These are phyloP conservation scores for Anoplopoma fimbria DNA, from an alignment of 2,113 vertebrate genomes.

Conservation along the genomic window DNA sequence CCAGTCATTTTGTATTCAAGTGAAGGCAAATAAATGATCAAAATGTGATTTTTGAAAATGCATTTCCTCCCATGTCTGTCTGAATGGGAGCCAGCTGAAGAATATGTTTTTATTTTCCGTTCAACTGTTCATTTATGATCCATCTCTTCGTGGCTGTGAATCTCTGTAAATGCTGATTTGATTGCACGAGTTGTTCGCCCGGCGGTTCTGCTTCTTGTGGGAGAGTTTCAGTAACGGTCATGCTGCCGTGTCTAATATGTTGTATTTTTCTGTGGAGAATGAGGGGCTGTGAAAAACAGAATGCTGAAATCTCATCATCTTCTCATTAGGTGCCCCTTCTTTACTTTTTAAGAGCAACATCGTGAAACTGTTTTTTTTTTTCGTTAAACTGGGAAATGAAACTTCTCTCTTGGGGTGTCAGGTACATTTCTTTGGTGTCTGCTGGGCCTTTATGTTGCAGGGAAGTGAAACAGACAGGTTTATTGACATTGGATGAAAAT, in stretches of 20 bases:
- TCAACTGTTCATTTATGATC: constrained; percentile 17
- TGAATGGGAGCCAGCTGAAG: constrained; percentile 4
- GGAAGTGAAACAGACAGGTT: constrained; percentile 14
- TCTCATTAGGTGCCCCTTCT: constrained; percentile 21
- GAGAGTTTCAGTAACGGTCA: constrained; percentile 31
- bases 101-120: constrained; percentile 26
- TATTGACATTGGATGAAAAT: neutral
- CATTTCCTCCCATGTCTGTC: neutral
- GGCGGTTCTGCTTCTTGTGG: constrained; percentile 24
- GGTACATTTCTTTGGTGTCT: neutral
- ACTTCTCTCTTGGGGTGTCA: neutral
- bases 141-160: constrained; percentile 16
- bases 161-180: constrained; percentile 68
- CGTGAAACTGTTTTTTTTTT: constrained; percentile 1
- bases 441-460: constrained; percentile 11
- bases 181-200: constrained; percentile 33
- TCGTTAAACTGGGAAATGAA: neutral
- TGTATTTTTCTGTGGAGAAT: constrained; percentile 26
- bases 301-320: constrained; percentile 27
- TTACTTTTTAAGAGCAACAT: neutral
- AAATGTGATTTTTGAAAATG: neutral
- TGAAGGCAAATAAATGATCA: neutral
- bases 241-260: constrained; percentile 28
- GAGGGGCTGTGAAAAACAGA: constrained; percentile 17
- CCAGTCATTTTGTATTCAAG: neutral